Base-by-base conservation (phyloP, 2,113 vertebrate species). In the Onychostruthus taczanowskii region DNA sequence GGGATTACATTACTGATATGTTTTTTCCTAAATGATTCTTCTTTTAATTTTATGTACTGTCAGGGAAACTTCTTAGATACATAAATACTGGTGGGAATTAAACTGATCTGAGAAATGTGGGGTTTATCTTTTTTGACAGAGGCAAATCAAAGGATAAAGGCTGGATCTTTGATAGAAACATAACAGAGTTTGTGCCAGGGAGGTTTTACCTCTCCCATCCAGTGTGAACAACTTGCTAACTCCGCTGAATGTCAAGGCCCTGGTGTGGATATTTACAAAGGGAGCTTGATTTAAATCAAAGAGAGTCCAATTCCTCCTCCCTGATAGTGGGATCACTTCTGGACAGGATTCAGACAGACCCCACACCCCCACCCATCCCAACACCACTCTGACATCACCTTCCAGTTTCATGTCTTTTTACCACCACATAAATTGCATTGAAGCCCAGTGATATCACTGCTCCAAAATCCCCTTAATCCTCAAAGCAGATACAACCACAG, bases 41-140 rank as follows among this genome's bases (percentile, higher is more conserved):
- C 96, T 93, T 96, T 97, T 97, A 95, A 95, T 96, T 95, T 86
- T 89, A 94, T 20, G 49, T 90, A 63, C 90, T 89, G 87, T 95
- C 88, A 84, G 47, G 85, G 96, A 95, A 96, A 95, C 31, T 43
- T 79, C 93, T 84, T 91, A 94, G 92, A 87, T 82, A 89, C 87
- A 94, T 90, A 93, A 96, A 95, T 75, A 86, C 67, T 89, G 63
- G 6, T 96, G 90, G 70, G 72, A 94, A 93, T 88, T 47, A 67
- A 90, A 68, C 13, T 44, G 64, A 33, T 79, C 84, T 63, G 16
- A 91, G 84, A 56, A 93, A 91, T 9, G 30, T 46, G 31, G 43
- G 23, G 18, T 82, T 72, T 86, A 78, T 94, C 30, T 43, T 53
- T 68, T 78, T 7, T 90, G 86, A 74, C 62, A 69, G 84, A 77